Percentiles rank a stretch among this genome's conserved stretches.
Evolutionary conservation across 2,797 vertebrate species (phyloP).

Genomic region (Trachops cirrhosus): DNA sequence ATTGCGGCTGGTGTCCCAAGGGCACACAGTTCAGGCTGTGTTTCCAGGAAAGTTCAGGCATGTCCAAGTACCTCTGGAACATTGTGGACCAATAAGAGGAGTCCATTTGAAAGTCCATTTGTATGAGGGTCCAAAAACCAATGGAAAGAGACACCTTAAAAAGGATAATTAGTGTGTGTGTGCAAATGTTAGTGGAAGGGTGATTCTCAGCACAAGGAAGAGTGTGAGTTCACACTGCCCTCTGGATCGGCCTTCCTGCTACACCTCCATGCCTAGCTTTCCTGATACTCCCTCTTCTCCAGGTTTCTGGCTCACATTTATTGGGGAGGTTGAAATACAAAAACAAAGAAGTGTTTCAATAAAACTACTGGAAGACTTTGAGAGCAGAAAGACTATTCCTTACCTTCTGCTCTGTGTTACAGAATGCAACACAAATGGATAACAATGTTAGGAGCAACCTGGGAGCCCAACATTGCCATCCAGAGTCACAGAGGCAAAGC

Average conservation of each 20-base stretch:
- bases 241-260: background rate
- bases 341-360: background rate
- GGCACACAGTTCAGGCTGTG: background rate
- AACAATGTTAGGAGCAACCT: background rate
- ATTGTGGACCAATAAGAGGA: background rate
- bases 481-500: background rate
- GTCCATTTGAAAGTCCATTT: background rate
- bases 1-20: background rate
- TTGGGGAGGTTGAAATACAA: background rate
- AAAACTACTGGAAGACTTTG: background rate
- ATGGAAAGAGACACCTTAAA: background rate
- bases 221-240: background rate
- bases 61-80: background rate
- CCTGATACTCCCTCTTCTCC: rapidly evolving
- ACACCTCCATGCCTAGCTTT: rapidly evolving
- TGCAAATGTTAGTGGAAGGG: background rate
- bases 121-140: background rate
- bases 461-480: background rate
- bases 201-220: background rate
- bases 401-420: background rate
- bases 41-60: background rate
- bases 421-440: background rate
- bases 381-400: background rate
- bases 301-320: background rate
- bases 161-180: background rate